Percentiles rank a stretch among this genome's conserved stretches.
phyloP scores from a whole-genome alignment of 2,888 invertebrate species.

The Mellilla xanthometata region DNA sequence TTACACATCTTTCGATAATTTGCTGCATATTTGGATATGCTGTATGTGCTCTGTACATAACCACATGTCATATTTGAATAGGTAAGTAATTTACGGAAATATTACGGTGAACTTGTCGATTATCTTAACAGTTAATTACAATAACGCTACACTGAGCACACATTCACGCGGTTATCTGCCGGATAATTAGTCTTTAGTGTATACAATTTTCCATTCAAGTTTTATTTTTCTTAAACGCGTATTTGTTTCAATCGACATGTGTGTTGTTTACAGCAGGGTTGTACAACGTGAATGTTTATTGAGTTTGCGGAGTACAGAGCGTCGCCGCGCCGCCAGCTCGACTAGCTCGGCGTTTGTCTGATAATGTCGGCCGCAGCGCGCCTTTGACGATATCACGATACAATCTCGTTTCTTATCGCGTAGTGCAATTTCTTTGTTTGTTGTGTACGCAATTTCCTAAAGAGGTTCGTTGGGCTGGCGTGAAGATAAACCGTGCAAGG shows the following conservation, averaged over 20 bases:
- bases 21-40: background rate
- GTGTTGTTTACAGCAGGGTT: conserved; percentile 7
- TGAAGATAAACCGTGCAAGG: conserved; percentile 62
- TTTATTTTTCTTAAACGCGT: conserved; percentile 7
- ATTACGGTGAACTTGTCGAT: background rate
- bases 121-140: background rate
- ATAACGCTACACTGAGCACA: background rate
- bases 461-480: conserved; percentile 47
- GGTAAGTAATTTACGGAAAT: too few relatives aligned
- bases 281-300: conserved; percentile 14
- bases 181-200: conserved; percentile 25
- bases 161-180: background rate
- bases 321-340: conserved; percentile 4
- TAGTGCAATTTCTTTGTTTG: conserved; percentile 75
- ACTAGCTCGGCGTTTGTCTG: conserved; percentile 29
- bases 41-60: conserved; percentile 1
- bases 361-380: conserved; percentile 32
- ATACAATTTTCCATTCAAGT: conserved; percentile 26
- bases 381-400: conserved; percentile 38
- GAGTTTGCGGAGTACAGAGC: conserved; percentile 5
- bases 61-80: too few relatives aligned
- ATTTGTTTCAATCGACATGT: conserved; percentile 16
- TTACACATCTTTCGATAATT: conserved; percentile 20
- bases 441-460: conserved; percentile 72
- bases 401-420: conserved; percentile 62